phyloP scores from a whole-genome alignment of 2,888 invertebrate species.

The Chorisops tibialis region DNA sequence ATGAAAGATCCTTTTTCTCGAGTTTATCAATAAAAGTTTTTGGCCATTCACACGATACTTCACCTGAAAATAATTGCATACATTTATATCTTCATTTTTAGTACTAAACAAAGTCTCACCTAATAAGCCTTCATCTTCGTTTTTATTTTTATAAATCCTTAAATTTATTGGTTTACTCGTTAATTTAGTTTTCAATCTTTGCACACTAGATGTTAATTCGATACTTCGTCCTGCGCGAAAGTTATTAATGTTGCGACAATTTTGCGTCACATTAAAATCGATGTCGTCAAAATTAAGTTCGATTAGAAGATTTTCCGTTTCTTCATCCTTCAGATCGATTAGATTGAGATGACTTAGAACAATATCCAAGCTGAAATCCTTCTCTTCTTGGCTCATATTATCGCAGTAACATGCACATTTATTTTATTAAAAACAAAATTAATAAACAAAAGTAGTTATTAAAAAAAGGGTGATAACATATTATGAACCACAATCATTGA shows the following conservation, averaged over 20 bases:
- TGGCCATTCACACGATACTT: constrained; percentile 21
- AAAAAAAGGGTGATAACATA: too few relatives aligned
- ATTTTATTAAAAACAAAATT: neutral
- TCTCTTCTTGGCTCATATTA: neutral
- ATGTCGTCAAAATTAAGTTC: constrained; percentile 21
- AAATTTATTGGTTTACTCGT: constrained; percentile 11
- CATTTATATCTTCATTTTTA: neutral
- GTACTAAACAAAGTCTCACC: neutral
- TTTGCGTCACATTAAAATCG: constrained; percentile 18
- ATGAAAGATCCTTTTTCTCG: neutral
- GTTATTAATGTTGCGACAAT: constrained; percentile 9
- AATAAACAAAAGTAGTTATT: neutral
- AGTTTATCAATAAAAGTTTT: neutral
- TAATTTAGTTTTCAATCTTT: constrained; percentile 7
- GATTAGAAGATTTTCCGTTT: neutral
- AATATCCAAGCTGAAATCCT: constrained; percentile 22
- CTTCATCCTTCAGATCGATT: neutral
- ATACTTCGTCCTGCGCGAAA: constrained; percentile 27
- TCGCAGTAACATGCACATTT: too few relatives aligned
- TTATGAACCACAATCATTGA: neutral
- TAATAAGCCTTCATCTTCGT: neutral
- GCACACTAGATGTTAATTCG: constrained; percentile 3
- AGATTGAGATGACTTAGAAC: constrained; percentile 19
- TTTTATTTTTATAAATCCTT: neutral
- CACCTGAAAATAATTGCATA: constrained; percentile 13